Base-by-base conservation (phyloP, 1,140 invertebrate genomes). In the Holcopasites calliopsidis region DNA sequence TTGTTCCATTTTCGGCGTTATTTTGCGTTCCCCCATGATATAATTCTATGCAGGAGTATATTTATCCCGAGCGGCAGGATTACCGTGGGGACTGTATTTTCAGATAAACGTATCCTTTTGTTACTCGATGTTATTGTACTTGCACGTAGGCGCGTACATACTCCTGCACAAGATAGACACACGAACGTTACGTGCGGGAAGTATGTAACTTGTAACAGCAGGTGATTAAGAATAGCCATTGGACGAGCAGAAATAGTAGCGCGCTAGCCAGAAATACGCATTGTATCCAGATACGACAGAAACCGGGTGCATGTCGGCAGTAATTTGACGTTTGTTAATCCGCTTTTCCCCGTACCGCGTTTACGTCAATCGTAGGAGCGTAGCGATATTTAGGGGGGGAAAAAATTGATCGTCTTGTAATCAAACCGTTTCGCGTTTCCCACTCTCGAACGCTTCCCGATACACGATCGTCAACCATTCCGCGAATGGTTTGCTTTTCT, bases 241-340 rank as follows among this genome's bases (percentile, higher is more conserved):
- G 61, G 64, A 57, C 52, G 70, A 47, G 55, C 40, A 52, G 65
- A 78, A 86, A 85, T 86, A 86, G 81, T 61, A 55, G 23, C 26
- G 28, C 62, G 58, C 58, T 10, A 49, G 47, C 69, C 61, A 13
- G 47, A 86, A 86, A 86, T 86, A 86, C 52, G 35, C 72, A 33
- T 74, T 60, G 40, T 49, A 77, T 78, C 62, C 78, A 77, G 73
- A 77, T 68, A 82, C 74, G 79, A 73, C 81, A 68, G 68, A 82
- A 82, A 64, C 65, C 68, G 79, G 79, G 52, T 77, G 66, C 55
- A 54, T 28, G 55, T 68, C 50, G 33, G 49, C 23, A n/a, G 49
- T 23, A 38, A 50, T 71, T 71, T 80, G 72, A 71, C 69, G 78
- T 60, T 71, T 7, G 42, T 13, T 60, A 49, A 50, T 57, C 21